Evolutionary conservation across 2,888 invertebrate species (phyloP).

Genomic region (Drosophila kokeensis): DNA sequence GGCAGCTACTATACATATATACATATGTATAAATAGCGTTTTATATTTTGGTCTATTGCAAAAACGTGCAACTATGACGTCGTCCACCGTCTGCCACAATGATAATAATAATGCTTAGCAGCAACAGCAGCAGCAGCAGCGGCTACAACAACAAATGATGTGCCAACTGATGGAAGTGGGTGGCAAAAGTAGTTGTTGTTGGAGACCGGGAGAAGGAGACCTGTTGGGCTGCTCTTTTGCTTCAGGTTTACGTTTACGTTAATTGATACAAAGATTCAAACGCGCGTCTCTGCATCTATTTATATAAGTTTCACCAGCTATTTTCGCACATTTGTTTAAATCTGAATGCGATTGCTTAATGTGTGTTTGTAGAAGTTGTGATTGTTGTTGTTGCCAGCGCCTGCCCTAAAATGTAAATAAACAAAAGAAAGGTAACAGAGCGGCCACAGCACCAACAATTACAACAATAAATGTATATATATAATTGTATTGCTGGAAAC

Average conservation of each 20-base stretch:
- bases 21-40: slow-evolving; percentile 16
- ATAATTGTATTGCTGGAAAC: slow-evolving; percentile 60
- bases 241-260: slow-evolving; percentile 60
- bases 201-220: slow-evolving; percentile 7
- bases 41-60: slow-evolving; percentile 70
- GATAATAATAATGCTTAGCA: slow-evolving; percentile 35
- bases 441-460: slow-evolving; percentile 66
- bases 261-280: slow-evolving; percentile 75
- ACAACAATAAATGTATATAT: slow-evolving; percentile 71
- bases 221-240: slow-evolving; percentile 46
- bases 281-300: slow-evolving; percentile 58
- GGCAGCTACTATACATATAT: slow-evolving; percentile 1
- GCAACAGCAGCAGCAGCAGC: slow-evolving; percentile 24
- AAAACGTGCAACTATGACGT: slow-evolving; percentile 77
- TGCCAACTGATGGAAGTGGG: slow-evolving; percentile 71
- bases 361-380: slow-evolving; percentile 20
- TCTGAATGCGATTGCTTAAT: slow-evolving; percentile 67
- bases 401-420: slow-evolving; percentile 78
- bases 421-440: slow-evolving; percentile 60
- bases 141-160: slow-evolving; percentile 51
- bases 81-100: slow-evolving; percentile 45
- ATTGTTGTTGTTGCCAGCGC: slow-evolving; percentile 42
- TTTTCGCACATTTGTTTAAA: slow-evolving; percentile 75
- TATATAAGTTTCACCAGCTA: slow-evolving; percentile 58
- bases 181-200: slow-evolving; percentile 38